Evolutionary conservation across 2,888 invertebrate species (phyloP).

Genomic region (Odontothrips loti): DNA sequence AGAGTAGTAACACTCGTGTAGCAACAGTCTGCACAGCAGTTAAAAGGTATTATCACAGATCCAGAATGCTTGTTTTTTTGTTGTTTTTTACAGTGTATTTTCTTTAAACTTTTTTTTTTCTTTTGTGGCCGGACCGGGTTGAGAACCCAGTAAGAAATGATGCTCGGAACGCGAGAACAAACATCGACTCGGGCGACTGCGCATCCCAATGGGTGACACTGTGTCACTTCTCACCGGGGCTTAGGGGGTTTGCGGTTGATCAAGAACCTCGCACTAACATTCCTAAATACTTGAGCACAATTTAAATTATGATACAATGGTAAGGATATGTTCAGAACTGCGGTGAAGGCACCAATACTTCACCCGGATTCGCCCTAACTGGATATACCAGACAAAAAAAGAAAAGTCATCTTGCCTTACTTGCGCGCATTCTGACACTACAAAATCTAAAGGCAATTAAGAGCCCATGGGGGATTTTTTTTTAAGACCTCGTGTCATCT

Average conservation of each 20-base stretch:
- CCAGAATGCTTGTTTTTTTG: conserved; percentile 15
- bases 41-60: conserved; percentile 27
- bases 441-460: not conserved
- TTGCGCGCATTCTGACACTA: not conserved
- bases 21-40: conserved; percentile 22
- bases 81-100: not conserved
- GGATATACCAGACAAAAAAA: not conserved
- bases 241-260: conserved; percentile 5
- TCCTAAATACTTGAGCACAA: conserved; percentile 25
- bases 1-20: conserved; percentile 15
- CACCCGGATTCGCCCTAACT: conserved; percentile 12
- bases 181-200: too few relatives aligned
- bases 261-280: conserved; percentile 9
- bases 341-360: not conserved
- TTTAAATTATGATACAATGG: conserved; percentile 25
- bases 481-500: too few relatives aligned
- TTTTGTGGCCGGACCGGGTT: conserved; percentile 23
- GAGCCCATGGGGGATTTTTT: not conserved
- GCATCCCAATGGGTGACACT: too few relatives aligned
- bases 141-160: conserved; percentile 17
- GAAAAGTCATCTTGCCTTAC: not conserved
- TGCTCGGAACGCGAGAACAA: too few relatives aligned
- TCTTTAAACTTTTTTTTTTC: not conserved
- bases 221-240: not conserved
- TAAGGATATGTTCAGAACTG: conserved; percentile 23